Conservation (phyloP, 2,888 invertebrate genomes). For the Aquatica leii region DNA sequence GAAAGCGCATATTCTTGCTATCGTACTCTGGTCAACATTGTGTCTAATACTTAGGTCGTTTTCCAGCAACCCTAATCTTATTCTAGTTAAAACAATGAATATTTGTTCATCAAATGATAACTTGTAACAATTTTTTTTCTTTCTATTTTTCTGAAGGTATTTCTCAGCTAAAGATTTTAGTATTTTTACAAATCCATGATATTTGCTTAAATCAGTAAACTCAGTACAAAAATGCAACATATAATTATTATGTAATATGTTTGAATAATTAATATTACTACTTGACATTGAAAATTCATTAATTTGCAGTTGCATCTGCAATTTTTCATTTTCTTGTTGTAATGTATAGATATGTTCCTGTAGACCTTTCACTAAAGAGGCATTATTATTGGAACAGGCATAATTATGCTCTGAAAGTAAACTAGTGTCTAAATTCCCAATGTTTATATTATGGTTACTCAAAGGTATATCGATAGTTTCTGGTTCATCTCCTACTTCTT, state of each 20-base stretch:
- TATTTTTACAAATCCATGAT: too few relatives aligned
- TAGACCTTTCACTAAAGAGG: not conserved
- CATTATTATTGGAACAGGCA: not conserved
- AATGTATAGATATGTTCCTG: not conserved
- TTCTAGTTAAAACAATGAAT: not conserved
- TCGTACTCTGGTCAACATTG: not conserved
- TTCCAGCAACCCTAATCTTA: not conserved
- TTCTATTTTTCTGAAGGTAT: too few relatives aligned
- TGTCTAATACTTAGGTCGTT: not conserved
- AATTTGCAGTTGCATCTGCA: not conserved
- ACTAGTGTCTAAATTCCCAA: not conserved
- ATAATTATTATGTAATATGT: not conserved
- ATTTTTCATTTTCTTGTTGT: not conserved
- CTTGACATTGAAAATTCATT: too few relatives aligned
- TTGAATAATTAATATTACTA: too few relatives aligned
- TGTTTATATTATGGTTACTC: too few relatives aligned
- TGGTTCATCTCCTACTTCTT: too few relatives aligned
- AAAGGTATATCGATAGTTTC: too few relatives aligned
- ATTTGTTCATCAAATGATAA: not conserved
- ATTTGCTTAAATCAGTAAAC: not conserved
- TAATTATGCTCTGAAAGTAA: not conserved
- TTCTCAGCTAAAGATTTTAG: too few relatives aligned
- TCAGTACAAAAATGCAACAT: not conserved
- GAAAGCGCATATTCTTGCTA: not conserved
- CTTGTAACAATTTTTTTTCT: too few relatives aligned